Evolutionary conservation across 2,888 invertebrate genomes (phyloP).

Genomic region (Perdita meconis): DNA sequence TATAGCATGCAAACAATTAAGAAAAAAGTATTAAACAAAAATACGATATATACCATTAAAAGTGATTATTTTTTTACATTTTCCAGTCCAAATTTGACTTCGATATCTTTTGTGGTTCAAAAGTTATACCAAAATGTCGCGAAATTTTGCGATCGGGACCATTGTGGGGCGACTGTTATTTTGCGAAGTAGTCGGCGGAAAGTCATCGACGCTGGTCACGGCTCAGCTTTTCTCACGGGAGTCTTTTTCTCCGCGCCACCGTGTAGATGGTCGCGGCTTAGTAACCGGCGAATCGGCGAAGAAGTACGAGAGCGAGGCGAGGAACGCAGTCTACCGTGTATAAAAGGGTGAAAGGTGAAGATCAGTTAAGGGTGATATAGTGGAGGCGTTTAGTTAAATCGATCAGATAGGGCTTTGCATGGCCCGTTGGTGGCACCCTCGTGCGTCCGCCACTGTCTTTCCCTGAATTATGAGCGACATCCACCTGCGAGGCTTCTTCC

Average conservation of each 20-base stretch:
- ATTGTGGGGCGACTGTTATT: slow-evolving; percentile 18
- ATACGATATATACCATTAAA: too few species aligned
- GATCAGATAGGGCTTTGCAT: slow-evolving; percentile 78
- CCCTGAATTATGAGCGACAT: slow-evolving; percentile 71
- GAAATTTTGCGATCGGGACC: too few species aligned
- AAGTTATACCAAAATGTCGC: too few species aligned
- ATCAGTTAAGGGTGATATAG: slow-evolving; percentile 81
- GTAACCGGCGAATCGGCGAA: slow-evolving; percentile 34
- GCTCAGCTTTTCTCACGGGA: slow-evolving; percentile 45
- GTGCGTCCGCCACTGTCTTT: slow-evolving; percentile 64
- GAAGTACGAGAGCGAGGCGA: slow-evolving; percentile 48
- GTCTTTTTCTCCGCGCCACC: slow-evolving; percentile 24
- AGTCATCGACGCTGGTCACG: slow-evolving; percentile 49
- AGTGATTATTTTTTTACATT: too few species aligned
- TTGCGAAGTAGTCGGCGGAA: slow-evolving; percentile 1
- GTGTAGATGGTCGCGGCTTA: slow-evolving; percentile 23
- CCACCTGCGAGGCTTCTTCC: slow-evolving; percentile 54
- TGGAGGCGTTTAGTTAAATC: slow-evolving; percentile 79
- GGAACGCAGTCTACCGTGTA: slow-evolving; percentile 54
- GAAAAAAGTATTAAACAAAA: too few species aligned
- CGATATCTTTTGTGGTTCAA: too few species aligned
- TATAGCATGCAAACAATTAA: too few species aligned
- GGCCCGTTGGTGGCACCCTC: slow-evolving; percentile 67
- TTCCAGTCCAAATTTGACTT: too few species aligned
- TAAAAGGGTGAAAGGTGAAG: slow-evolving; percentile 74